Conservation (phyloP, 2,797 vertebrate genomes). For the Melanotaenia nigrans region DNA sequence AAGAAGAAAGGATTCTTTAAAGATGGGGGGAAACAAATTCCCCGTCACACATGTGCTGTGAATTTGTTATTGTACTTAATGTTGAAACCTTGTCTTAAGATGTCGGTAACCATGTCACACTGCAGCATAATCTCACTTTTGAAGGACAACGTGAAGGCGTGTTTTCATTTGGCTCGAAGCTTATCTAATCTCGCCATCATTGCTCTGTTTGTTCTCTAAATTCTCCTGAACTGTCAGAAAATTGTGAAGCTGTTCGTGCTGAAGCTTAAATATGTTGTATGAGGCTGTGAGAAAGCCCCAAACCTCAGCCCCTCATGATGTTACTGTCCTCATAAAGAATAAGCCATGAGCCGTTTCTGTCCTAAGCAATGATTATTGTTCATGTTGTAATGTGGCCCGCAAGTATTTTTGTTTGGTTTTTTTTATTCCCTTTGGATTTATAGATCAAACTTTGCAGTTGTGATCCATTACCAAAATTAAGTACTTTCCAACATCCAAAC, state of each 20-base stretch:
- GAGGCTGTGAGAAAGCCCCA: neutral
- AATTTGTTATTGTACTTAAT: constrained; percentile 75
- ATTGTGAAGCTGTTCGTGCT: constrained; percentile 69
- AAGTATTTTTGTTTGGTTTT: too few relatives aligned
- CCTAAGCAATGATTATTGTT: neutral
- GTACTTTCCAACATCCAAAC: neutral
- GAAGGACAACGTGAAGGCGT: constrained; percentile 45
- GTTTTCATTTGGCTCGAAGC: constrained; percentile 21
- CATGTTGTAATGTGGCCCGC: neutral
- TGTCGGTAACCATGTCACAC: constrained; percentile 47
- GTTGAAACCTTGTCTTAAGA: constrained; percentile 52
- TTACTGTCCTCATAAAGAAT: neutral
- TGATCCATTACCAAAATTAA: neutral
- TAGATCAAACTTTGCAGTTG: neutral
- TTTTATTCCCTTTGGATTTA: neutral
- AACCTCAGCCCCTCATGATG: neutral
- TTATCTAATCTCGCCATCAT: constrained; percentile 58
- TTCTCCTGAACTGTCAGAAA: constrained; percentile 45
- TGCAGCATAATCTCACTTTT: constrained; percentile 44
- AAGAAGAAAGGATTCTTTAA: constrained; percentile 59
- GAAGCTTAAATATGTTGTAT: constrained; percentile 15
- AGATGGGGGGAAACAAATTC: constrained; percentile 28
- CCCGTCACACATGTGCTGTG: constrained; percentile 80
- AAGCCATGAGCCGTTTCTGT: neutral
- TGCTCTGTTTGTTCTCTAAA: constrained; percentile 34